These are phyloP conservation scores for Allolobophora icterica DNA, from an alignment of 2,888 invertebrate species.

Conservation along the genomic window DNA sequence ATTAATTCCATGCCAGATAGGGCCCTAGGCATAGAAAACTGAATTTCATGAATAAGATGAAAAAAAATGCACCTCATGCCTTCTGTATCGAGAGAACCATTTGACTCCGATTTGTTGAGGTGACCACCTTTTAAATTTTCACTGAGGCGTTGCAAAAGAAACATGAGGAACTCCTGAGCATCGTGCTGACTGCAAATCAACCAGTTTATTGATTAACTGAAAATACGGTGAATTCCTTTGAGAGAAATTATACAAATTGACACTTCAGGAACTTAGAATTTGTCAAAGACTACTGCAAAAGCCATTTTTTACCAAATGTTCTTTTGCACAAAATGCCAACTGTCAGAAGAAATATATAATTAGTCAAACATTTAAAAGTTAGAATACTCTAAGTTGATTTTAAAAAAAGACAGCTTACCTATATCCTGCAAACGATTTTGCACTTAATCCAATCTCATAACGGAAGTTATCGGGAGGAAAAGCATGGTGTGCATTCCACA, in stretches of 20 bases:
- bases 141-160: conserved; percentile 86
- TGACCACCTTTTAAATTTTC: conserved; percentile 75
- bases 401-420: conserved; percentile 63
- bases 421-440: conserved; percentile 89
- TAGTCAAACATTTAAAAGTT: neutral
- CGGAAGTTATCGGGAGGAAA: conserved; percentile 62
- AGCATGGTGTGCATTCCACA: conserved; percentile 59
- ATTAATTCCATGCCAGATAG: neutral
- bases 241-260: neutral
- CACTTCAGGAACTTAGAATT: neutral
- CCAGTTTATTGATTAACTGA: neutral
- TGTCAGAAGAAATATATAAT: too few species aligned
- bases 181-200: conserved; percentile 73
- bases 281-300: neutral
- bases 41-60: neutral
- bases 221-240: neutral
- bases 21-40: neutral
- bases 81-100: neutral
- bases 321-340: neutral
- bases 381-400: neutral
- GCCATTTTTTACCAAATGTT: neutral
- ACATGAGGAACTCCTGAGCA: conserved; percentile 87
- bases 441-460: conserved; percentile 73
- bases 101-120: conserved; percentile 50
- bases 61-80: conserved; percentile 7